Percentiles rank a stretch among this genome's conserved stretches.
These are phyloP conservation scores for Nesogale talazaci DNA, from an alignment of 2,113 vertebrate genomes.

Conservation along the genomic window DNA sequence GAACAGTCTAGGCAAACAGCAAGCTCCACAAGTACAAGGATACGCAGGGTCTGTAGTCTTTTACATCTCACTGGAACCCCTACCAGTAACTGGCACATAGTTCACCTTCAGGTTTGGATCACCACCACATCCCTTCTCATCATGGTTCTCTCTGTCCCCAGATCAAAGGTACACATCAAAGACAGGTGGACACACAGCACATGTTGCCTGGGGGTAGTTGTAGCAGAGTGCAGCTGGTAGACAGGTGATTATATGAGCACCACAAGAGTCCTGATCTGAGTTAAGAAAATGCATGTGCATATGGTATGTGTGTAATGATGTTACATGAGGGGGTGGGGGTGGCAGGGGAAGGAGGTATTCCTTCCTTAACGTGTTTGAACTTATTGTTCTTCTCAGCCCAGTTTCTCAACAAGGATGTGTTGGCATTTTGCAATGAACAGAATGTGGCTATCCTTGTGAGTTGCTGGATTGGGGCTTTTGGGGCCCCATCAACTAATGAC, in stretches of 20 bases:
- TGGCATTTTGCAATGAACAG: too few relatives aligned
- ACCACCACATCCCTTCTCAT: accelerated
- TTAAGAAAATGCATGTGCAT: background rate
- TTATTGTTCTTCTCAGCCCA: accelerated
- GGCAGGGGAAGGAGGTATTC: background rate
- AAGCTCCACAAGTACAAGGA: background rate
- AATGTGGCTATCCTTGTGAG: background rate
- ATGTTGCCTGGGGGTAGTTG: accelerated
- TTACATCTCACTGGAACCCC: background rate
- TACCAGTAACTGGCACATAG: background rate
- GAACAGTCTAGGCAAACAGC: background rate
- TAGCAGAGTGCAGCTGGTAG: accelerated
- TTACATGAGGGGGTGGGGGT: too few relatives aligned
- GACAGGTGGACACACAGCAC: accelerated
- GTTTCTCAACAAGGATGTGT: background rate
- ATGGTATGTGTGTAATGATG: too few relatives aligned
- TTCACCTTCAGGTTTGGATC: background rate
- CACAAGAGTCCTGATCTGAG: background rate
- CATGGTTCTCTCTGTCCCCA: accelerated
- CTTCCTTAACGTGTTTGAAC: background rate
- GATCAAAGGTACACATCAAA: accelerated
- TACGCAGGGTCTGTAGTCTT: background rate
- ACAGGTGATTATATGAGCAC: background rate
- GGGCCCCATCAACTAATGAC: background rate
- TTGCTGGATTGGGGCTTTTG: background rate